phyloP scores from a whole-genome alignment of 2,113 vertebrate genomes.

The Origma solitaria region DNA sequence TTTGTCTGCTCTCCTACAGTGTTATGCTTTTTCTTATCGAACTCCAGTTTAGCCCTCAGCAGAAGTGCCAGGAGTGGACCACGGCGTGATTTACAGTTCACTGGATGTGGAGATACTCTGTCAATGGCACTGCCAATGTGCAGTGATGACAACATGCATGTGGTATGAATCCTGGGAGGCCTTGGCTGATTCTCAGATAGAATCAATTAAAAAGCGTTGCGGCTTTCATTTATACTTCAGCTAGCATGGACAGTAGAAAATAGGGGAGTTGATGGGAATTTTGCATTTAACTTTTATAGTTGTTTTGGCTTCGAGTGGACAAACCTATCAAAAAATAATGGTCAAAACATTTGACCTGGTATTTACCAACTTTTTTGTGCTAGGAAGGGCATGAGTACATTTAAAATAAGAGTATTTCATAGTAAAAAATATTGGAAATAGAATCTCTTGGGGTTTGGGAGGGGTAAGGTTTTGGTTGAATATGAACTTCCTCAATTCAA shows the following conservation, averaged over 20 bases:
- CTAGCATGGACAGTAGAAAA: accelerated
- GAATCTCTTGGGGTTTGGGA: background rate
- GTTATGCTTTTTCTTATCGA: background rate
- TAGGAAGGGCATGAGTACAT: background rate
- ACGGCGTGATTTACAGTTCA: background rate
- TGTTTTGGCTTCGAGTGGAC: background rate
- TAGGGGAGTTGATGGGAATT: background rate
- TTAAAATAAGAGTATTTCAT: background rate
- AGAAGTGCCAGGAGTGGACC: background rate
- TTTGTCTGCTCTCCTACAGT: background rate
- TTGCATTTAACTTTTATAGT: background rate
- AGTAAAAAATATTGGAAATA: background rate
- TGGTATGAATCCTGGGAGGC: background rate
- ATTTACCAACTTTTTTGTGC: background rate
- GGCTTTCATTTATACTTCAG: background rate
- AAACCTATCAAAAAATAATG: background rate
- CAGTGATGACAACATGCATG: background rate
- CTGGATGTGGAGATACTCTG: background rate
- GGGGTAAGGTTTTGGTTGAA: background rate
- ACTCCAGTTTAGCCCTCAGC: background rate
- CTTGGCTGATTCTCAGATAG: background rate
- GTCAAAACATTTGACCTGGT: background rate
- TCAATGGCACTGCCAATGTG: background rate
- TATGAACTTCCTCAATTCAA: background rate
- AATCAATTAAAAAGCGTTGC: background rate